Evolutionary conservation across 1,140 invertebrate genomes (phyloP), one percentile per base, ranked within the genome.

Genomic region (Zaprionus kolodkinae): DNA sequence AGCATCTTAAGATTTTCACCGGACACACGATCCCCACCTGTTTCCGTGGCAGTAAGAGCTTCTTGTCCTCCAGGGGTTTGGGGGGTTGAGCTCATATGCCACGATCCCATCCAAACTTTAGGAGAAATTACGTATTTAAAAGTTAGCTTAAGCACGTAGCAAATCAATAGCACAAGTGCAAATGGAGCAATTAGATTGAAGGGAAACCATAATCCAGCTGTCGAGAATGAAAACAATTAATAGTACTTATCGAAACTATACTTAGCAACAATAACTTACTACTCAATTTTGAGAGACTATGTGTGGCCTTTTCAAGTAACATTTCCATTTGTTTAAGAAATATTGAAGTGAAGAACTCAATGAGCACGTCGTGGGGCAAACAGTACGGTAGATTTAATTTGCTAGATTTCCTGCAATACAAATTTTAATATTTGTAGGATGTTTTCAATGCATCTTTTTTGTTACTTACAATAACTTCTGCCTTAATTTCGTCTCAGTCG

Each of bases 1-100:
- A 92, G 25, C 38, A 91, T 70, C 64, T 79, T 92, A n/a, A 92
- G 57, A 30, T 92, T 92, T n/a, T 92, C 91, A 33, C 91, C 91
- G 5, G 91, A 91, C 55, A 92, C 43, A 13, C 78, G 67, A 70
- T 91, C 90, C 10, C 25, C 40, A 7, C 2, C 27, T 5, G 59
- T 13, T 13, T 66, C 76, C 13, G 48, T 43, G 9, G 45, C 43
- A 30, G 35, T 33, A 17, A 59, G 7, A 1, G 48, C 52, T 6
- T 66, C 35, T 6, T 48, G 54, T 9, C 62, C 40, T 11, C 38
- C 25, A 9, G 52, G 1, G 3, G n/a, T 13, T 17, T 33, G 6
- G 15, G 45, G 0, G 48, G 35, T 3, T 10, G 56, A 30, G 35
- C 30, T 61, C 5, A 10, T 56, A 13, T 78, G 71, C 5, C 78